Percentiles rank a stretch among this genome's conserved stretches.
Conservation (phyloP, 2,888 invertebrate genomes). For the Drosophila ezoana region DNA sequence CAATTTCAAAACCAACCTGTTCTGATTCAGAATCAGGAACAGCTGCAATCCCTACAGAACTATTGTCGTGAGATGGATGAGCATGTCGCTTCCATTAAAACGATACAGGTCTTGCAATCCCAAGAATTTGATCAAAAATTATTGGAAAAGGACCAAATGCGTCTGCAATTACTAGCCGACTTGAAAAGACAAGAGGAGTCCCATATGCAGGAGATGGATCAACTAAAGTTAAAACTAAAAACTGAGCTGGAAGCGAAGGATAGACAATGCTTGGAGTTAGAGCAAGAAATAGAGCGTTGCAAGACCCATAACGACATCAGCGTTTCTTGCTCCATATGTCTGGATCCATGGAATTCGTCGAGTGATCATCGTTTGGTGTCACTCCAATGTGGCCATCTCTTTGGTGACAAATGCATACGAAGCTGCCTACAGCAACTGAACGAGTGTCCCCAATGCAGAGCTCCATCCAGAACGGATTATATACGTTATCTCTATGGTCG, state of each 20-base stretch:
- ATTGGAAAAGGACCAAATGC: conserved; percentile 5
- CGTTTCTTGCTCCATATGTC: conserved; percentile 28
- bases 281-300: conserved; percentile 5
- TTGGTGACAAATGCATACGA: conserved; percentile 27
- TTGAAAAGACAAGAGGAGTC: conserved; percentile 21
- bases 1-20: not conserved
- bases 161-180: conserved; percentile 5
- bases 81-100: conserved; percentile 4
- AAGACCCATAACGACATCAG: conserved; percentile 1
- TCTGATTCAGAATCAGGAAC: not conserved
- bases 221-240: not conserved
- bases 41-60: not conserved
- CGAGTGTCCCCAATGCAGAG: conserved; percentile 31
- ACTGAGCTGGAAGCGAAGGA: conserved; percentile 11
- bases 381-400: conserved; percentile 39
- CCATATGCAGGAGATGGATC: conserved; percentile 16
- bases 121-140: conserved; percentile 18
- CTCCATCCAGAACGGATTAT: fast-evolving
- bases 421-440: fast-evolving
- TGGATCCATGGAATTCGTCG: conserved; percentile 23
- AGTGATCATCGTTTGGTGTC: conserved; percentile 25
- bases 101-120: conserved; percentile 11
- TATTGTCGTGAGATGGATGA: conserved; percentile 1
- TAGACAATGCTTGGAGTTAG: conserved; percentile 15
- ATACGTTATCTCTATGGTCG: conserved; percentile 30